These are phyloP conservation scores for Chloropsis hardwickii DNA, from an alignment of 2,113 vertebrate genomes.

Conservation along the genomic window DNA sequence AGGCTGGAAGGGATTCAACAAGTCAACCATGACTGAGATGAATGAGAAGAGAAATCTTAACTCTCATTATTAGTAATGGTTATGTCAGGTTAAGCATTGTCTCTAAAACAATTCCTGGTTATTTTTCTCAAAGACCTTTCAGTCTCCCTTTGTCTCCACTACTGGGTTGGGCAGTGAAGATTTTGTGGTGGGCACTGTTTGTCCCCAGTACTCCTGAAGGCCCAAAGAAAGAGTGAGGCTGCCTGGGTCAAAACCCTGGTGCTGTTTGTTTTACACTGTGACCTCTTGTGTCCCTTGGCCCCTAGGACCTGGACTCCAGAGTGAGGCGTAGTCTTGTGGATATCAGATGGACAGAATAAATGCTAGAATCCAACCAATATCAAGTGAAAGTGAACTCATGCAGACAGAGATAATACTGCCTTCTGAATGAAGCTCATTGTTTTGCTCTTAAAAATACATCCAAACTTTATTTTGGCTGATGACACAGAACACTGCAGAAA, in stretches of 20 bases:
- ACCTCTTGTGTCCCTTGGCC: not conserved
- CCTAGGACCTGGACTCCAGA: not conserved
- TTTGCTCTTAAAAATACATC: conserved; percentile 10
- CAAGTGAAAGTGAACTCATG: not conserved
- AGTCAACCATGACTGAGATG: not conserved
- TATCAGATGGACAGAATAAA: not conserved
- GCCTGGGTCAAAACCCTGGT: not conserved
- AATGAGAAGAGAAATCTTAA: not conserved
- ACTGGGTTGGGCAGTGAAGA: not conserved
- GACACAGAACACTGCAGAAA: not conserved
- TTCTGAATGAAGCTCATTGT: conserved; percentile 17
- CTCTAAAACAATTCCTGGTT: not conserved
- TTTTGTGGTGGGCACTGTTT: not conserved
- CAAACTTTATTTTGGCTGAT: conserved; percentile 3
- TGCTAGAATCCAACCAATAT: not conserved
- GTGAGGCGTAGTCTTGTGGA: not conserved
- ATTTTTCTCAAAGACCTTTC: not conserved
- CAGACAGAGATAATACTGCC: not conserved
- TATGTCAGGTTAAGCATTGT: not conserved
- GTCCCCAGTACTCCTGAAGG: not conserved
- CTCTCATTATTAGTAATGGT: not conserved
- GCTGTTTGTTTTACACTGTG: not conserved
- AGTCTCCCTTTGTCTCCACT: not conserved
- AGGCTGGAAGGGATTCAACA: not conserved
- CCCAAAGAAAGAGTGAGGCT: not conserved